A percentile compares a stretch with the other conserved stretches of the same genome.
phyloP scores from a whole-genome alignment of 2,888 invertebrate species.

The Drosophila imparisetae region DNA sequence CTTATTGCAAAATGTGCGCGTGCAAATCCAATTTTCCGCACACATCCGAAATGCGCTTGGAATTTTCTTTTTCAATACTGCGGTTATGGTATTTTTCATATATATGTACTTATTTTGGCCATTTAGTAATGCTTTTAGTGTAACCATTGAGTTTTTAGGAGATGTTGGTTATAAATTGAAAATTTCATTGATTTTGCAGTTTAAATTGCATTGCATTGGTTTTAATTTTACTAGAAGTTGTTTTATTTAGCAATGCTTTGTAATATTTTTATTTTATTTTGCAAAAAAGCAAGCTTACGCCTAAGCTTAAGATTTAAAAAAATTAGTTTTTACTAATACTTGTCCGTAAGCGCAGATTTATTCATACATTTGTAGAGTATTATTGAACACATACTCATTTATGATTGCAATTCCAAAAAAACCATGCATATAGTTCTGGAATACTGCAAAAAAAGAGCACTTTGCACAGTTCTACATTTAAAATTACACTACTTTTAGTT shows the following conservation, averaged over 20 bases:
- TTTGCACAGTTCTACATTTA: slow-evolving; percentile 41
- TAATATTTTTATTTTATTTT: not conserved
- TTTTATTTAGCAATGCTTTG: not conserved
- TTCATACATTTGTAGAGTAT: not conserved
- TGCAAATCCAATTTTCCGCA: slow-evolving; percentile 75
- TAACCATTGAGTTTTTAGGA: not conserved
- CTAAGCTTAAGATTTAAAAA: not conserved
- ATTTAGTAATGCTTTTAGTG: slow-evolving; percentile 9
- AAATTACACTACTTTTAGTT: slow-evolving; percentile 31
- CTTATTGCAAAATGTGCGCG: slow-evolving; percentile 75
- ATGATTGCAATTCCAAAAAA: not conserved
- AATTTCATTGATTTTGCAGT: slow-evolving; percentile 12
- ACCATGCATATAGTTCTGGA: not conserved
- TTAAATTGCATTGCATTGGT: slow-evolving; percentile 6
- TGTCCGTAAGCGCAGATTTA: not conserved
- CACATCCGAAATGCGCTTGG: slow-evolving; percentile 26
- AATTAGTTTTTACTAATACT: not conserved
- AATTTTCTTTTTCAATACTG: slow-evolving; percentile 28
- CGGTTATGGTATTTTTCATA: not conserved
- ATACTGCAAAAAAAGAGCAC: slow-evolving; percentile 28
- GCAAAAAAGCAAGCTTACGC: not conserved
- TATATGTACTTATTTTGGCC: slow-evolving; percentile 1
- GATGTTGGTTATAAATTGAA: slow-evolving; percentile 27
- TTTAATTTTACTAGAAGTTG: not conserved
- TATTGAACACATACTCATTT: not conserved